These are phyloP conservation scores for Noctuana brunneofusca DNA, from an alignment of 2,888 invertebrate genomes.

Conservation along the genomic window DNA sequence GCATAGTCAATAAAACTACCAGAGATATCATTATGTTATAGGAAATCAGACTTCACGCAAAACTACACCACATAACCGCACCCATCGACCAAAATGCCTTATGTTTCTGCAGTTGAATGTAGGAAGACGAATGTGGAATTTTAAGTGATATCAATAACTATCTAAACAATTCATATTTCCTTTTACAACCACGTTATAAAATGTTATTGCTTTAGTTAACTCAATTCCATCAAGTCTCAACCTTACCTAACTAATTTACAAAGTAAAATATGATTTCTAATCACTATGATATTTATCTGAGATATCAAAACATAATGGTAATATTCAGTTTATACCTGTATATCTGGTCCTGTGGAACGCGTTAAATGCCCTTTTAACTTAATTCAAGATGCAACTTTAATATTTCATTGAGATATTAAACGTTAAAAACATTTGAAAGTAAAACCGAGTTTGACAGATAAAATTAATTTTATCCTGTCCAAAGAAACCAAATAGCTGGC, in stretches of 20 bases:
- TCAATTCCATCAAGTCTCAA: background rate
- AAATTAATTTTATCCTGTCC: no score
- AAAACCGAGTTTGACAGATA: no score
- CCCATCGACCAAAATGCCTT: background rate
- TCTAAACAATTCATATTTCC: constrained; percentile 9
- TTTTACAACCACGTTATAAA: background rate
- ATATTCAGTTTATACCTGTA: constrained; percentile 13
- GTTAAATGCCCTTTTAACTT: constrained; percentile 31
- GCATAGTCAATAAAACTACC: no score
- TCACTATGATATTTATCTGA: constrained; percentile 11
- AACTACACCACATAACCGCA: background rate
- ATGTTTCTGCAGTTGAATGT: constrained; percentile 15
- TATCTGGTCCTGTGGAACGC: constrained; percentile 12
- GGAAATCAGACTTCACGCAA: background rate
- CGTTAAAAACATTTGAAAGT: no score
- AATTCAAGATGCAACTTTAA: background rate
- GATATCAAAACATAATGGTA: constrained; percentile 25
- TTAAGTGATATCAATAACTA: constrained; percentile 9
- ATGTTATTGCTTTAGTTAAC: background rate
- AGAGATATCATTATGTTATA: no score
- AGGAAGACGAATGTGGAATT: constrained; percentile 19
- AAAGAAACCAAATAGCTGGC: no score
- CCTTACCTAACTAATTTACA: background rate
- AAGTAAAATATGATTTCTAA: background rate
- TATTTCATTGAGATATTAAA: background rate